Percentiles rank a stretch among this genome's conserved stretches.
Evolutionary conservation across 2,888 invertebrate genomes (phyloP).

Genomic region (Parnassius smintheus): DNA sequence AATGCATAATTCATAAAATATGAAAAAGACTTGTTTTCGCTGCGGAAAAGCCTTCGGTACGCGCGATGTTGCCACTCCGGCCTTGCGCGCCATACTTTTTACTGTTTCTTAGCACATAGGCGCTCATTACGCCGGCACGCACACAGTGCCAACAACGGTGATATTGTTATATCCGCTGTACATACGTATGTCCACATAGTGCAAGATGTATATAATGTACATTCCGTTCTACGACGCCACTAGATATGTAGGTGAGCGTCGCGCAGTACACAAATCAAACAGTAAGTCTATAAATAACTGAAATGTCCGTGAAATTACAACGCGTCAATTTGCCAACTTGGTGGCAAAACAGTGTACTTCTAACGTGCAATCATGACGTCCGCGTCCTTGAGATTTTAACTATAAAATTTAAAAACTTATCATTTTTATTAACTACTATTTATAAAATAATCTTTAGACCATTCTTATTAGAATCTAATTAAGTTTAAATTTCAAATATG

Average conservation of each 20-base stretch:
- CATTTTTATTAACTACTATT: background rate
- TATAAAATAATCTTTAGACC: background rate
- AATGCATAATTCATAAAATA: slow-evolving; percentile 49
- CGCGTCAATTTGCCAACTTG: slow-evolving; percentile 34
- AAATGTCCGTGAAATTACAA: slow-evolving; percentile 61
- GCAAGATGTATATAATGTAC: slow-evolving; percentile 75
- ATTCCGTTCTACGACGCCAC: slow-evolving; percentile 65
- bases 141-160: slow-evolving; percentile 39
- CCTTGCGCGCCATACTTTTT: slow-evolving; percentile 81
- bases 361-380: slow-evolving; percentile 35
- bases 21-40: slow-evolving; percentile 71
- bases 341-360: slow-evolving; percentile 11
- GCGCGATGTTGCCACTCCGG: slow-evolving; percentile 73
- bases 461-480: slow-evolving; percentile 11
- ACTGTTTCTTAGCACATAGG: slow-evolving; percentile 82
- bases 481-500: background rate
- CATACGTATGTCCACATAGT: slow-evolving; percentile 61
- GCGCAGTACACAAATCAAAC: slow-evolving; percentile 70
- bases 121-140: slow-evolving; percentile 71
- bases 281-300: slow-evolving; percentile 69
- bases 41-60: slow-evolving; percentile 66
- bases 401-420: background rate
- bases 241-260: slow-evolving; percentile 75
- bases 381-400: slow-evolving; percentile 27
- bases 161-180: slow-evolving; percentile 62